Conservation (phyloP, 2,797 vertebrate genomes). For the Artibeus jamaicensis region DNA sequence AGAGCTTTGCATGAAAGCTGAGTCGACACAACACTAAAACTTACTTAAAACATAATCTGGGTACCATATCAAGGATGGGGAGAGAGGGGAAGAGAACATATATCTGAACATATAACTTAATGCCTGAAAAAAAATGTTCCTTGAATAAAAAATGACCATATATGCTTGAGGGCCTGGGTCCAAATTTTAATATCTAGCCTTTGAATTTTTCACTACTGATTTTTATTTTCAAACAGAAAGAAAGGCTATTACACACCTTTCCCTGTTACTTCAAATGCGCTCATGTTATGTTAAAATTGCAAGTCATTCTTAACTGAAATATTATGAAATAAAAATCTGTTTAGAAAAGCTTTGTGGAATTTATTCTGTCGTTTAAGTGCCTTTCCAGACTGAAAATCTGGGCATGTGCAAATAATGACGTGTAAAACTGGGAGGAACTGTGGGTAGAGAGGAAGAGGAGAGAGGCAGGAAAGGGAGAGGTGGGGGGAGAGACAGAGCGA, state of each 20-base stretch:
- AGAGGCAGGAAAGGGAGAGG: too few relatives aligned
- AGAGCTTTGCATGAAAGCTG: conserved; percentile 32
- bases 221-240: conserved; percentile 51
- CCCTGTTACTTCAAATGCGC: not conserved
- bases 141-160: not conserved
- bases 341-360: not conserved
- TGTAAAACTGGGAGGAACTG: not conserved
- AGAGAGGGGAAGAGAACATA: accelerated
- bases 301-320: conserved; percentile 37
- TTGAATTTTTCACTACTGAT: conserved; percentile 28
- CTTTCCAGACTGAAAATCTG: not conserved
- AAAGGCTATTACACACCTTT: not conserved
- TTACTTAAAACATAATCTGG: conserved; percentile 44
- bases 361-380: not conserved
- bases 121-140: not conserved
- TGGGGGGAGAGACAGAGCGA: too few relatives aligned
- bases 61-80: not conserved
- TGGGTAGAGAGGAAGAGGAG: too few relatives aligned
- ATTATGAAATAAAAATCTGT: not conserved
- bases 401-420: not conserved
- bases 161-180: not conserved
- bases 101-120: conserved; percentile 22
- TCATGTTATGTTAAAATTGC: not conserved
- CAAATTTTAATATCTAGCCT: not conserved
- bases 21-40: conserved; percentile 37